Evolutionary conservation across 2,888 invertebrate genomes (phyloP), one percentile per base, ranked within the genome.

Genomic region (Stenichneumon culpator): DNA sequence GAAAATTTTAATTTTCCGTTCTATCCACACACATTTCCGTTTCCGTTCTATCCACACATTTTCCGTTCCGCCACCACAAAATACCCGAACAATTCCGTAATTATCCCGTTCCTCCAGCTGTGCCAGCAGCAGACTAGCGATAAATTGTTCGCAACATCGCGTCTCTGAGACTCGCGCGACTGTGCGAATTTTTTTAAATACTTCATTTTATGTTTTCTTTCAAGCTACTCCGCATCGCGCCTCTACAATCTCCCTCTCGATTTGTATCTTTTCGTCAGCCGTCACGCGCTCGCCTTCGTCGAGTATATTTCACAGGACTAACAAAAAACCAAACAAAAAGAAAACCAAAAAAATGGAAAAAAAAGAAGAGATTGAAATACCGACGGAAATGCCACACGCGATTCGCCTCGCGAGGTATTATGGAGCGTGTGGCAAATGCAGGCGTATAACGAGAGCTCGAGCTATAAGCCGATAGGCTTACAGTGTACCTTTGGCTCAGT

Each of bases 231-330:
- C 28, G 63, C 36, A n/a, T 63, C 63, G 63, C 36, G 16, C 32
- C 44, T 69, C 47, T 36, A 16, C 50, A 52, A 65, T 65, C 19
- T 57, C 60, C 36, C 70, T 2, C 69, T 63, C 63, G 50, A 79
- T 86, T 82, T 60, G 65, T 80, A 80, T 78, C 67, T 83, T 83
- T 74, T 79, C 78, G 69, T 81, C 80, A 69, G 74, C 50, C 67
- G 79, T 80, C 79, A 44, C 36, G 50, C 39, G 25, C 52, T 57
- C 79, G 28, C 65, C 14, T 44, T 79, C 63, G 57, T 11, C 44
- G 22, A 32, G 44, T 74, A 74, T 68, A 83, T 79, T 79, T 79
- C 47, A 54, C 25, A 25, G 11, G 25, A n/a, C 14, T 36, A 28
- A 60, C 75, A 11, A 50, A 73, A 69, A 52, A 67, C 68, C 54